Base-by-base conservation (phyloP, 1,140 invertebrate species). In the Lysiphlebus fabarum region DNA sequence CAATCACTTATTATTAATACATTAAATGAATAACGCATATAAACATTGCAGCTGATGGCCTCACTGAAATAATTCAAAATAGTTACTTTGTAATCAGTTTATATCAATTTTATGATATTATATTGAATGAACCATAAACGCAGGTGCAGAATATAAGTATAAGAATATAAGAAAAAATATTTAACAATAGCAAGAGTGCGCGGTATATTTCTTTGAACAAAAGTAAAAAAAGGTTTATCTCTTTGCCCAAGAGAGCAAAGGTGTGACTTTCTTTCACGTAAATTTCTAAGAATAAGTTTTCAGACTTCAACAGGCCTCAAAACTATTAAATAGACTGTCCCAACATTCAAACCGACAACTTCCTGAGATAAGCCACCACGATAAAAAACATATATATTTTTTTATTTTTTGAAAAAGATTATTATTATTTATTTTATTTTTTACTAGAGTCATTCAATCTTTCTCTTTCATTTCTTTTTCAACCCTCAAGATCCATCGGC, bases 221-320 rank as follows among this genome's bases (percentile, higher is more conserved):
- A 36, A n/a, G n/a, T n/a, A n/a, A 36, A 41, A 50, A 51, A 61
- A 56, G 36, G 55, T 54, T 34, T 53, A 58, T 26, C 11, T 38
- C 38, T 41, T 36, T 38, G 49, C 43, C 34, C 49, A 14, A 61
- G 17, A 43, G 33, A 12, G 6, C 58, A 44, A 56, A 70, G 70
- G 69, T 70, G 71, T 70, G 71, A 73, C 67, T 76, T 76, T 74
- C 67, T 75, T 73, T 65, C 71, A 67, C 71, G 68, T n/a, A n/a
- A n/a, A n/a, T 70, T 73, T 70, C 67, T 62, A 61, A 69, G 73
- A 74, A 71, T 67, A 71, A 75, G 71, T 73, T 75, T 67, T 67
- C 70, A 72, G 72, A 71, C 69, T 69, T 71, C 74, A 74, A 72
- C 70, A 68, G 67, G 62, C 66, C 66, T 67, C 60, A 65, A 66